Percentiles rank a stretch among this genome's conserved stretches.
These are phyloP conservation scores for Schizopygopsis pylzovi DNA, from an alignment of 2,797 vertebrate genomes.

Conservation along the genomic window DNA sequence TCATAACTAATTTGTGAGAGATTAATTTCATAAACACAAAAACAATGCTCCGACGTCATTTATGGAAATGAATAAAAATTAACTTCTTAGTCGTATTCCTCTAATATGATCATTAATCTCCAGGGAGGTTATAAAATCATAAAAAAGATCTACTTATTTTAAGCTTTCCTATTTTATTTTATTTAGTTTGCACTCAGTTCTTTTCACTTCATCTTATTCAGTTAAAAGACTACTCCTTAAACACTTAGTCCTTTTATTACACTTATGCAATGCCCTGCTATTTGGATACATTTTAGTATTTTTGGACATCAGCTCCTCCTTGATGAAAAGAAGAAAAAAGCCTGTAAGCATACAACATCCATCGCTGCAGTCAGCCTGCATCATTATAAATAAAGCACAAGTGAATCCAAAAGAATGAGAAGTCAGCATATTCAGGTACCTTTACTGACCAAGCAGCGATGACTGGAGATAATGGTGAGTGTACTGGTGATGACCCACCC, in stretches of 20 bases:
- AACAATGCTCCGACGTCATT: constrained; percentile 4
- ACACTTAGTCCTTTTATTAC: not conserved
- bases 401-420: constrained; percentile 65
- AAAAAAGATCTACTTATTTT: not conserved
- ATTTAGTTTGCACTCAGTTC: not conserved
- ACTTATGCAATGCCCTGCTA: not conserved
- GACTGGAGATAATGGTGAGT: constrained; percentile 42
- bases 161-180: not conserved
- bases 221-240: not conserved
- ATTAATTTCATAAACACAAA: constrained; percentile 37
- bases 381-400: constrained; percentile 14
- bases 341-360: not conserved
- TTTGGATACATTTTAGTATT: not conserved
- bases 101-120: constrained; percentile 24
- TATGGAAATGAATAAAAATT: constrained; percentile 8
- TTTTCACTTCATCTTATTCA: not conserved
- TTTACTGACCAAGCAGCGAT: constrained; percentile 76
- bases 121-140: constrained; percentile 1
- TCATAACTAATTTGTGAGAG: constrained; percentile 30
- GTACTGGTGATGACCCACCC: constrained; percentile 7
- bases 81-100: not conserved
- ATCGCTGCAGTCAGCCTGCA: not conserved
- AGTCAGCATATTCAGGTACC: constrained; percentile 75
- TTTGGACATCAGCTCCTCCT: not conserved
- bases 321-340: constrained; percentile 19